Conservation (phyloP, 2,888 invertebrate species). For the Epistrophe eligans region DNA sequence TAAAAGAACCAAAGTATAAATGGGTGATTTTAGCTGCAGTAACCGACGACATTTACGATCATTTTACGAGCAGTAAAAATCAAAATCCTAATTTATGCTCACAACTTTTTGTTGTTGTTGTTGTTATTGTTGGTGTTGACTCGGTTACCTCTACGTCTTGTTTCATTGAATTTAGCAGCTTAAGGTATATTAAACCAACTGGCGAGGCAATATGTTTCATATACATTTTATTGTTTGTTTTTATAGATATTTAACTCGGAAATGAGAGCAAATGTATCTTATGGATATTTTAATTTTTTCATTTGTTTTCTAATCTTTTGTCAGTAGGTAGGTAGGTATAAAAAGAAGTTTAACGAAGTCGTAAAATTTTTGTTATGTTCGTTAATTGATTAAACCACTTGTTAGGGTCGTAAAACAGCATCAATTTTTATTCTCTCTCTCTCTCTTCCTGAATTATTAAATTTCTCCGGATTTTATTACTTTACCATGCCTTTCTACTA, state of each 20-base stretch:
- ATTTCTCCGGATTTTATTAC: conserved; percentile 6
- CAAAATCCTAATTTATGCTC: conserved; percentile 80
- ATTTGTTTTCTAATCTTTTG: conserved; percentile 21
- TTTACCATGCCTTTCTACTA: background rate
- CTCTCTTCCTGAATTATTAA: background rate
- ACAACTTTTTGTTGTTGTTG: conserved; percentile 71
- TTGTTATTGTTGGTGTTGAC: conserved; percentile 4
- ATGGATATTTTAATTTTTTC: conserved; percentile 55
- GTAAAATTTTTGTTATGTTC: conserved; percentile 47
- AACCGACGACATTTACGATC: conserved; percentile 84
- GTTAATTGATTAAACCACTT: conserved; percentile 59
- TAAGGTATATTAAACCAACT: background rate
- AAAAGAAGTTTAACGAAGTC: conserved; percentile 32
- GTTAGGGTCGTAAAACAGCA: conserved; percentile 40
- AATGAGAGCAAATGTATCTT: conserved; percentile 42
- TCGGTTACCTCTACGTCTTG: conserved; percentile 60
- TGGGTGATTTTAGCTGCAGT: conserved; percentile 84
- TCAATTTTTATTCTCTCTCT: background rate
- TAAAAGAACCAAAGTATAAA: conserved; percentile 79
- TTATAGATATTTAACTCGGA: conserved; percentile 67
- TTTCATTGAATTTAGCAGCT: conserved; percentile 56
- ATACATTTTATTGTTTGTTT: conserved; percentile 56
- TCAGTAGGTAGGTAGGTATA: background rate
- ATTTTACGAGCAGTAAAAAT: conserved; percentile 84
- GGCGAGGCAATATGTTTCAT: conserved; percentile 33